Percentiles rank a stretch among this genome's conserved stretches.
phyloP scores from a whole-genome alignment of 2,888 invertebrate species.

The Pseudococcus viburni region DNA sequence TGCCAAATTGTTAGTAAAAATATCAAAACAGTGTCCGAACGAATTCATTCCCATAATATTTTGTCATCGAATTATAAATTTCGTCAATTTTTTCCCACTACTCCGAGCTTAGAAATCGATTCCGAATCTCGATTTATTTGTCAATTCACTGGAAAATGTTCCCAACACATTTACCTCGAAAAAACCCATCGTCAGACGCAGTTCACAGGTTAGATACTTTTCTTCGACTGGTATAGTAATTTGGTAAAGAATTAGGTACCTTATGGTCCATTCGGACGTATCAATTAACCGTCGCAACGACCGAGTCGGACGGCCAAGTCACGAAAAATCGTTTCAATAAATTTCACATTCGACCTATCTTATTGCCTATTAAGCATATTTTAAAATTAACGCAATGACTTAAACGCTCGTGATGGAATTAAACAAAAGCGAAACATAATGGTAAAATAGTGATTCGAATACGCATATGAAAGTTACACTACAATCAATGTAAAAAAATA shows the following conservation, averaged over 20 bases:
- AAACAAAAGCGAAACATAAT: conserved; percentile 29
- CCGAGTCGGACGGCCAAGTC: not conserved
- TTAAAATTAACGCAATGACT: conserved; percentile 55
- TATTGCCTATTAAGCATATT: conserved; percentile 42
- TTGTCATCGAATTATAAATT: too few species aligned
- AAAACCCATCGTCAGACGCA: not conserved
- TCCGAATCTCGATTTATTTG: too few species aligned
- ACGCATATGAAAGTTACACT: conserved; percentile 43
- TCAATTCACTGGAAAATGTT: too few species aligned
- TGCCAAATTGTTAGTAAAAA: too few species aligned
- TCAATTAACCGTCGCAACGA: conserved; percentile 1
- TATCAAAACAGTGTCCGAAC: too few species aligned
- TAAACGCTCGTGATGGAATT: conserved; percentile 56
- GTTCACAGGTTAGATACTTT: not conserved
- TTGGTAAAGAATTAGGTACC: not conserved
- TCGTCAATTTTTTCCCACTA: not conserved
- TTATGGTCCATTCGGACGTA: conserved; percentile 7
- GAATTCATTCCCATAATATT: too few species aligned
- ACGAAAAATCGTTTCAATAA: conserved; percentile 33
- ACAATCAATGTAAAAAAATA: conserved; percentile 11
- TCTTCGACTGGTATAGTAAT: not conserved
- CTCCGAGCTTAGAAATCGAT: too few species aligned
- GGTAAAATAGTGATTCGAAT: conserved; percentile 40
- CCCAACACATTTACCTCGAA: not conserved
- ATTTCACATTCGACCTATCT: conserved; percentile 33